Conservation (phyloP, 2,888 invertebrate genomes). For the Ethmia dodecea region DNA sequence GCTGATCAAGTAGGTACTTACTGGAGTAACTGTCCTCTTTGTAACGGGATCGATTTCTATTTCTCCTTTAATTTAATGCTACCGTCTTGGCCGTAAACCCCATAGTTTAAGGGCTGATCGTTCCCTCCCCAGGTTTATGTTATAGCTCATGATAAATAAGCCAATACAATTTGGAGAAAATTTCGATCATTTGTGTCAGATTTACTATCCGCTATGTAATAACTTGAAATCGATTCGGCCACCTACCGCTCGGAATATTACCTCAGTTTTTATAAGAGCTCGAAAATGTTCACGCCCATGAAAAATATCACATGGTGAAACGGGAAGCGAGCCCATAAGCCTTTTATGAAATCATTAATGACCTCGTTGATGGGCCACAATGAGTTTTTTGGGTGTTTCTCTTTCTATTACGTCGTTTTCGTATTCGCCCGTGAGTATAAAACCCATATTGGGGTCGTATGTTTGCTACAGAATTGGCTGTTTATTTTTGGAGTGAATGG, state of each 20-base stretch:
- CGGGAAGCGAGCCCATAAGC: constrained; percentile 58
- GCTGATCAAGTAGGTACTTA: no score
- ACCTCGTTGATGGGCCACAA: constrained; percentile 49
- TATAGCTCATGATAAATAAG: constrained; percentile 4
- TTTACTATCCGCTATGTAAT: constrained; percentile 13
- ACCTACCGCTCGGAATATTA: constrained; percentile 23
- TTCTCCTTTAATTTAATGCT: neutral
- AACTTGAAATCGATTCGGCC: constrained; percentile 16
- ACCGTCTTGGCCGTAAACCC: neutral
- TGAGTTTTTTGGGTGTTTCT: constrained; percentile 46
- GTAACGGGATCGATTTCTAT: neutral
- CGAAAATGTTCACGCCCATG: constrained; percentile 57
- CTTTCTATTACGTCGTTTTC: constrained; percentile 39
- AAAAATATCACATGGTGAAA: constrained; percentile 62
- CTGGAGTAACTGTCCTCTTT: no score
- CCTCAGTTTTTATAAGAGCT: constrained; percentile 41
- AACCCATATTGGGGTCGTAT: constrained; percentile 17
- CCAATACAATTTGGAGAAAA: constrained; percentile 7
- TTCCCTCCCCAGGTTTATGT: neutral
- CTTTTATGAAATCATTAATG: constrained; percentile 72
- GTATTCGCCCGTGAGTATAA: constrained; percentile 36
- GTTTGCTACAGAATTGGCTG: constrained; percentile 6
- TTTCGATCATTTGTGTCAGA: constrained; percentile 7
- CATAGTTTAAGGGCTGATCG: neutral
- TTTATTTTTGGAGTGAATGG: neutral